phyloP scores from a whole-genome alignment of 2,113 vertebrate species.

The Platysteira castanea region DNA sequence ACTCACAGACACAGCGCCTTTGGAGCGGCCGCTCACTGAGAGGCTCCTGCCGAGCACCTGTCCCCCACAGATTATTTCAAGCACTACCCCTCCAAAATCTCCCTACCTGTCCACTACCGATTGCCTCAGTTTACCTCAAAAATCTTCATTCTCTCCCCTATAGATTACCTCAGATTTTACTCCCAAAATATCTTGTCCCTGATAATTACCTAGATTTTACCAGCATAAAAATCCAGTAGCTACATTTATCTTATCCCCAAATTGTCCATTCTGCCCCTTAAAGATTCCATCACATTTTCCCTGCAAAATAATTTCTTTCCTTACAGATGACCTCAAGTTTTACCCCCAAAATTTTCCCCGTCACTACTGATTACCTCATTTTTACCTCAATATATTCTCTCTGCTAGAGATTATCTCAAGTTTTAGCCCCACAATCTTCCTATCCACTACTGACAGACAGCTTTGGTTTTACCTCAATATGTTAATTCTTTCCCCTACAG shows the following conservation, averaged over 20 bases:
- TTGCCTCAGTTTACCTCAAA: not conserved
- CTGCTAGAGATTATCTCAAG: not conserved
- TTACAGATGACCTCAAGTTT: not conserved
- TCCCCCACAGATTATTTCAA: not conserved
- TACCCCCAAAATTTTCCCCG: not conserved
- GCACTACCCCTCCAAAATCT: not conserved
- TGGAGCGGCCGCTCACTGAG: fast-evolving
- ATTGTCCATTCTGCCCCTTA: not conserved
- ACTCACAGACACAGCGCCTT: not conserved
- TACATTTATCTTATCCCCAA: not conserved
- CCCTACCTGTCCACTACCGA: not conserved
- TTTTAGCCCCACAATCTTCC: not conserved
- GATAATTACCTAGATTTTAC: not conserved
- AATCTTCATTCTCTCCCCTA: not conserved
- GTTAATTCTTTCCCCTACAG: not conserved
- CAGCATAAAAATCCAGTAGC: not conserved
- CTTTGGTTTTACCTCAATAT: not conserved
- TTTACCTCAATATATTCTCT: not conserved
- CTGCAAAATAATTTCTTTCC: not conserved
- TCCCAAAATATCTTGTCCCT: not conserved
- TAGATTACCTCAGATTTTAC: not conserved
- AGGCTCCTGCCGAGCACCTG: not conserved
- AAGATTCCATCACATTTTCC: not conserved
- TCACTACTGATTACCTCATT: not conserved
- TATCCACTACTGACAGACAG: not conserved